Evolutionary conservation across 2,888 invertebrate species (phyloP).

Genomic region (Scelioninae gen. 1): DNA sequence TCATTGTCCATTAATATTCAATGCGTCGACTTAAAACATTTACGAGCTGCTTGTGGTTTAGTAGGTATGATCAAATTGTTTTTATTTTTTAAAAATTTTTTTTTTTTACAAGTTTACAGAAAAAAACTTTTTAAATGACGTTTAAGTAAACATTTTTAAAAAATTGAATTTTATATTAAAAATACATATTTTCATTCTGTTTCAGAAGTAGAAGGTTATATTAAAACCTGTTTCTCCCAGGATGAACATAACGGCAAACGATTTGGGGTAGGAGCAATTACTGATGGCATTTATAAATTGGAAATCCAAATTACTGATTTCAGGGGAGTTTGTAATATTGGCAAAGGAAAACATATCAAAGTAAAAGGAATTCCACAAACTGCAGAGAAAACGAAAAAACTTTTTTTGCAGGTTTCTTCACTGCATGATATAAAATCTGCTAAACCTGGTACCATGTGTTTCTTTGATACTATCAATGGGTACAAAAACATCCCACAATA

Average conservation of each 20-base stretch:
- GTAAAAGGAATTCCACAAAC: too few species aligned
- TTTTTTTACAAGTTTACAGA: too few species aligned
- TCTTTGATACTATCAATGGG: too few species aligned
- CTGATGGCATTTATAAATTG: slow-evolving; percentile 29
- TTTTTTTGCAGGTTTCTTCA: too few species aligned
- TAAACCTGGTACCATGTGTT: too few species aligned
- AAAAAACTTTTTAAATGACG: too few species aligned
- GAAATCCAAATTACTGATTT: slow-evolving; percentile 14
- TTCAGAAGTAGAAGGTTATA: slow-evolving; percentile 9
- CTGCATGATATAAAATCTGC: too few species aligned
- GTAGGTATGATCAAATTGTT: neutral
- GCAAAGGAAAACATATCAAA: too few species aligned
- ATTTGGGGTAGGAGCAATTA: slow-evolving; percentile 21
- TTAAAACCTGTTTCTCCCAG: slow-evolving; percentile 4
- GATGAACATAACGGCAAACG: slow-evolving; percentile 27
- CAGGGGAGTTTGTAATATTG: too few species aligned
- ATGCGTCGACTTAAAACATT: neutral
- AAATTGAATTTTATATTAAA: neutral
- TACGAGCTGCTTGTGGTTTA: neutral
- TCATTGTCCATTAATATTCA: neutral
- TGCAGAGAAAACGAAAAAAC: too few species aligned
- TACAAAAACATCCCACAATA: too few species aligned
- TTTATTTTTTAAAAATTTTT: neutral
- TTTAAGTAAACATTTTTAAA: neutral
- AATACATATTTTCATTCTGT: neutral